A percentile compares a stretch with the other conserved stretches of the same genome.
Conservation (phyloP, 1,140 invertebrate genomes). For the Bemisia tabaci region DNA sequence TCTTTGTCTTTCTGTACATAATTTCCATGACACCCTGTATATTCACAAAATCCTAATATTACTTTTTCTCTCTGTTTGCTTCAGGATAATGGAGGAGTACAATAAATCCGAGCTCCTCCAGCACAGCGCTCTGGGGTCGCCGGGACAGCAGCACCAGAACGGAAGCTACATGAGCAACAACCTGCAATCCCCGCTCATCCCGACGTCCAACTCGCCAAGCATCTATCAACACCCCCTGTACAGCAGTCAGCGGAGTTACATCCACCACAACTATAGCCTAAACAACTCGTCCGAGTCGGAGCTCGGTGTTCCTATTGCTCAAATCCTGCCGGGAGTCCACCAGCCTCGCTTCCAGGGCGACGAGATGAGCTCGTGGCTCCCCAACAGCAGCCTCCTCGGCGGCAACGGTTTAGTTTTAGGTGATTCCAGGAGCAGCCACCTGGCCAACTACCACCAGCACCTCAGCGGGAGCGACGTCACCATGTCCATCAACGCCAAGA, state of each 20-base stretch:
- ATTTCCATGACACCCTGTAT: too few species aligned
- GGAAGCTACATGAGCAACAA: background rate
- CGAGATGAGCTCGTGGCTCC: conserved; percentile 11
- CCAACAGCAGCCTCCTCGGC: background rate
- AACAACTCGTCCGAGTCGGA: conserved; percentile 5
- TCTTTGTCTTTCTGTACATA: too few species aligned
- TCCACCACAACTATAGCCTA: conserved; percentile 5
- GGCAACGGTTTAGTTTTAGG: conserved; percentile 7
- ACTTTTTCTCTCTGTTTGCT: background rate
- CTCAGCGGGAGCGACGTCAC: conserved; percentile 1
- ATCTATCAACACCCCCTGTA: background rate
- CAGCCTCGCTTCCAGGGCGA: conserved; percentile 10
- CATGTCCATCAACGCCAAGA: conserved; percentile 7
- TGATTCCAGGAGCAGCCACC: conserved; percentile 9
- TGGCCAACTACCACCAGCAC: conserved; percentile 11
- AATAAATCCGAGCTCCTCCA: background rate
- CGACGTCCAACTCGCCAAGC: background rate
- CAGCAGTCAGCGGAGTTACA: background rate
- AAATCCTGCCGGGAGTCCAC: conserved; percentile 17
- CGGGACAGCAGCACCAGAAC: background rate
- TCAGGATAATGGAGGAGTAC: background rate
- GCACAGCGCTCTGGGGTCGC: background rate
- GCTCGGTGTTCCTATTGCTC: conserved; percentile 17
- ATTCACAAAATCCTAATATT: too few species aligned
- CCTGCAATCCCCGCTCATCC: background rate